A percentile compares a stretch with the other conserved stretches of the same genome.
These are phyloP conservation scores for Adelognathus sp. DNA, from an alignment of 2,888 invertebrate species.

Conservation along the genomic window DNA sequence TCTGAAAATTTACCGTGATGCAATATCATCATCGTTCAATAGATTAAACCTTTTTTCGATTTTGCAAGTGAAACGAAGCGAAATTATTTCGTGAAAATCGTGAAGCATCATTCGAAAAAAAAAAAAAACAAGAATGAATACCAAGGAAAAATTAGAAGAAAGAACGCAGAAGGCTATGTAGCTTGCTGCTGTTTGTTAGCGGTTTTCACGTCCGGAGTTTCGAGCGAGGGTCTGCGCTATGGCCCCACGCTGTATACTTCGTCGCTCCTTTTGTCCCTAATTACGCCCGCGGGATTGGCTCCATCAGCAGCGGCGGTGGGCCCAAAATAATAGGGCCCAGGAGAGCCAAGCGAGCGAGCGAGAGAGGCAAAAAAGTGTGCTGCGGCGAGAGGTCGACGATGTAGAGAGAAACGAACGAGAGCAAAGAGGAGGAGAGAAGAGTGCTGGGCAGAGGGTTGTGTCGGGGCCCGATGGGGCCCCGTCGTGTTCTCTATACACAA, in stretches of 20 bases:
- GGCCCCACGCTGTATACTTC: background rate
- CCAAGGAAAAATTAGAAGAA: too few relatives aligned
- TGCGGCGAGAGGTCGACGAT: slow-evolving; percentile 30
- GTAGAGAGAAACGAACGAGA: slow-evolving; percentile 28
- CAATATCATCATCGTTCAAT: too few relatives aligned
- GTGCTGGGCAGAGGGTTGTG: background rate
- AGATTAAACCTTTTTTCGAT: too few relatives aligned
- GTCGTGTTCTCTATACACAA: background rate
- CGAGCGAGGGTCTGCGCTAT: too few relatives aligned
- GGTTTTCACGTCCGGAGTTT: slow-evolving; percentile 3
- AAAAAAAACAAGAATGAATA: background rate
- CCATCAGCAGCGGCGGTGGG: slow-evolving; percentile 66
- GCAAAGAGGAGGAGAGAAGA: slow-evolving; percentile 8
- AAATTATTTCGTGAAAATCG: too few relatives aligned
- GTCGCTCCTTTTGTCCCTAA: slow-evolving; percentile 69
- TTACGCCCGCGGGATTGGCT: slow-evolving; percentile 67
- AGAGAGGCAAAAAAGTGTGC: slow-evolving; percentile 51
- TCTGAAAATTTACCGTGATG: too few relatives aligned
- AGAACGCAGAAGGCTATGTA: background rate
- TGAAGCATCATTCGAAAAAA: background rate
- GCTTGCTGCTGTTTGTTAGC: slow-evolving; percentile 12
- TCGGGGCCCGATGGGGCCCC: background rate
- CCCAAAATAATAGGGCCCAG: slow-evolving; percentile 71
- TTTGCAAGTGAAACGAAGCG: too few relatives aligned
- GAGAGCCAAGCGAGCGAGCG: too few relatives aligned